phyloP scores from a whole-genome alignment of 2,113 vertebrate genomes.

The Callospermophilus lateralis region DNA sequence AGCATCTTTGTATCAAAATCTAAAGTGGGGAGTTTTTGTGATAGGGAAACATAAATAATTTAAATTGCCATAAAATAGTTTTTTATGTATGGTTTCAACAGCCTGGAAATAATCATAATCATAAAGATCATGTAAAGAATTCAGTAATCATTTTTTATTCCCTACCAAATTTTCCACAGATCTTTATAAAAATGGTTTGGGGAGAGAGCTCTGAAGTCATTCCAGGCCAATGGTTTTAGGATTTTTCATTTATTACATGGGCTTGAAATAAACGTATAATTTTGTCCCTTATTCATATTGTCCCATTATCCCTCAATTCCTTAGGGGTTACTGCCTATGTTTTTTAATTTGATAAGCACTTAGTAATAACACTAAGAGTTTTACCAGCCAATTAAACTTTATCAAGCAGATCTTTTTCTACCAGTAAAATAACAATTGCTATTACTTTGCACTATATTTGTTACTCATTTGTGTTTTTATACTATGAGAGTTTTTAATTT shows the following conservation, averaged over 20 bases:
- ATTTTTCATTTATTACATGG: constrained; percentile 74
- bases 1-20: constrained; percentile 87
- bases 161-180: constrained; percentile 69
- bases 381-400: constrained; percentile 89
- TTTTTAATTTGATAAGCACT: constrained; percentile 88
- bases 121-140: constrained; percentile 77
- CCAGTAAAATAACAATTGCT: constrained; percentile 85
- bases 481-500: constrained; percentile 60
- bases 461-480: constrained; percentile 78
- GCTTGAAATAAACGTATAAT: constrained; percentile 78
- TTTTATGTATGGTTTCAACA: constrained; percentile 85
- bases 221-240: constrained; percentile 74
- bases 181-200: constrained; percentile 57
- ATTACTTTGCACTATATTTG: constrained; percentile 71
- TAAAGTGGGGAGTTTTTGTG: constrained; percentile 87
- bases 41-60: constrained; percentile 88
- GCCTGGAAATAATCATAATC: constrained; percentile 79
- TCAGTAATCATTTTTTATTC: constrained; percentile 78
- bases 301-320: constrained; percentile 86
- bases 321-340: constrained; percentile 83
- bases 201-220: constrained; percentile 76
- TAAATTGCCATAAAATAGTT: constrained; percentile 84
- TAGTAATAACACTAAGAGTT: constrained; percentile 86
- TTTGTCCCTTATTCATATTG: constrained; percentile 84
- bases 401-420: constrained; percentile 87